Evolutionary conservation across 1,140 invertebrate genomes (phyloP), one percentile per base, ranked within the genome.

Genomic region (Steinernema feltiae): DNA sequence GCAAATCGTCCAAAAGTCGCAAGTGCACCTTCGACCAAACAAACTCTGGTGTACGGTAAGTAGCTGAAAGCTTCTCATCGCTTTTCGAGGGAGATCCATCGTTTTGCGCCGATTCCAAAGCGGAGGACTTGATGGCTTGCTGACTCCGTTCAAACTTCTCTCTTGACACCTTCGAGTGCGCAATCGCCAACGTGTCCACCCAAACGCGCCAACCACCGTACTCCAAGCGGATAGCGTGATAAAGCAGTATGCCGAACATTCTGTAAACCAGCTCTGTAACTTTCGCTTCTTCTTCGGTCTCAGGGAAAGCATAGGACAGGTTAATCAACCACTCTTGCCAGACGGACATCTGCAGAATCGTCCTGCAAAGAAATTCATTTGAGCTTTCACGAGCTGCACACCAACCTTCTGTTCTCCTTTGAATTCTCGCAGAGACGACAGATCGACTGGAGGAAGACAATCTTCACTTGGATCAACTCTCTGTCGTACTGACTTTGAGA

Each of bases 301-400:
- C 93, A 0, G 95, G 95, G 87, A 97, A 95, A 73, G 99, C 96
- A 86, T 98, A 97, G 30, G 95, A 94, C 91, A 99, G 92, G 1
- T 95, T 94, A 82, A 99, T 98, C 0, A 99, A 89, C 97, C 97
- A 99, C 86, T 99, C 96, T 88, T 99, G 97, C 97, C 97, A 99
- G 0, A 99, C 97, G 2, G 95, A 98, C 97, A 99, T 99, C 88
- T 99, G 97, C 17, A 99, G 89, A 0, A 99, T 94, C 0, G 94
- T 98, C 79, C 95, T 88, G 76, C 21, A 84, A 82, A 21, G 29
- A 29, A 82, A 53, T 70, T 29, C 53, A 70, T 35, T 72, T 75
- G 0, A 63, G 1, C 7, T 41, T 7, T 41, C 18, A 41, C 35
- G 18, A 41, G 18, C 35, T 41, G 7, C 35, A 41, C 7, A 41